A percentile compares a stretch with the other conserved stretches of the same genome.
These are phyloP conservation scores for Ennomos quercinarius DNA, from an alignment of 2,888 invertebrate genomes.

Conservation along the genomic window DNA sequence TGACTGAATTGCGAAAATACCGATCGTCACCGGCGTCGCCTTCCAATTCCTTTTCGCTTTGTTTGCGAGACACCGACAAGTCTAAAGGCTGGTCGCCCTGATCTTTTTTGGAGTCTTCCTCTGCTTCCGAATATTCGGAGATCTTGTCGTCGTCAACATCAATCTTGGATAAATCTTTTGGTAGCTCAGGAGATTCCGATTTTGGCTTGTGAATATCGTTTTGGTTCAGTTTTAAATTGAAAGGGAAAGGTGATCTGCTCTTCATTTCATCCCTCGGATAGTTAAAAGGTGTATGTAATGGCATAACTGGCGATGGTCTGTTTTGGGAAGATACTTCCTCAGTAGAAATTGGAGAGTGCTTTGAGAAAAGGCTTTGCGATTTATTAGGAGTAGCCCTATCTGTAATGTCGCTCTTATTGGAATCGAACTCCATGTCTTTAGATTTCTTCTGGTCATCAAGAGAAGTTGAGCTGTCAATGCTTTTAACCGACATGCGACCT, in stretches of 20 bases:
- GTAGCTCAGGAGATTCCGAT: conserved; percentile 59
- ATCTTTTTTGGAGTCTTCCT: conserved; percentile 72
- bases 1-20: conserved; percentile 73
- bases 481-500: conserved; percentile 75
- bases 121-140: conserved; percentile 69
- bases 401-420: conserved; percentile 58
- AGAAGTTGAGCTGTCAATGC: conserved; percentile 75
- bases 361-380: conserved; percentile 71
- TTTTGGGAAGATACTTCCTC: conserved; percentile 88
- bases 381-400: conserved; percentile 86
- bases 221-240: conserved; percentile 66
- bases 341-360: conserved; percentile 88
- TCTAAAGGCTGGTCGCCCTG: conserved; percentile 90
- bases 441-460: conserved; percentile 71
- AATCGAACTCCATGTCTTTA: conserved; percentile 67
- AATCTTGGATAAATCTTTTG: conserved; percentile 73
- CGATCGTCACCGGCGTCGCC: conserved; percentile 71
- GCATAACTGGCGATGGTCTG: conserved; percentile 88
- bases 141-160: conserved; percentile 61
- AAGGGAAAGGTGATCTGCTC: conserved; percentile 70
- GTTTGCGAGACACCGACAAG: conserved; percentile 87
- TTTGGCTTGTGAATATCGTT: conserved; percentile 61
- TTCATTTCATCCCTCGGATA: conserved; percentile 69
- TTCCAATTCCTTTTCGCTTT: conserved; percentile 74
- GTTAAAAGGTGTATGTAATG: conserved; percentile 73